phyloP scores from a whole-genome alignment of 2,113 vertebrate genomes.

The Misgurnus mizolepis region DNA sequence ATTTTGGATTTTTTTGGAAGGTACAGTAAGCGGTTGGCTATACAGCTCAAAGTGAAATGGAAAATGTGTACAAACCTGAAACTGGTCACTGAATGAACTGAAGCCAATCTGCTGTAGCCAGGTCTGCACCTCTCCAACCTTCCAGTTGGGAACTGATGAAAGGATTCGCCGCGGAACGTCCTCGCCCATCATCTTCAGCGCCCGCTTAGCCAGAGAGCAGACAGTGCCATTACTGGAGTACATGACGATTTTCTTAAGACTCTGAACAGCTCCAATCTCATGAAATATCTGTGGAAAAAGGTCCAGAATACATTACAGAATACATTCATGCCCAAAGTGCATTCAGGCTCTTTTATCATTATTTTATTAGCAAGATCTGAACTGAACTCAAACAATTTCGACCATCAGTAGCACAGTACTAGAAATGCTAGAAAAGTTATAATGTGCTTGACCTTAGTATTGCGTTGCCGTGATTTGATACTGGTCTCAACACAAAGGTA shows the following conservation, averaged over 20 bases:
- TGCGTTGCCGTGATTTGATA: conserved; percentile 91
- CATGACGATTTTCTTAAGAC: conserved; percentile 91
- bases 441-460: conserved; percentile 84
- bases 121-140: conserved; percentile 86
- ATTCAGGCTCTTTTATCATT: too few relatives aligned
- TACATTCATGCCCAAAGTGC: too few relatives aligned
- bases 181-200: conserved; percentile 85
- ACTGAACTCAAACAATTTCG: too few relatives aligned
- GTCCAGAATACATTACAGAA: neutral
- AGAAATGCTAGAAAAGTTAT: too few relatives aligned
- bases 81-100: conserved; percentile 79
- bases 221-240: conserved; percentile 89
- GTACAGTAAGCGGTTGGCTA: too few relatives aligned
- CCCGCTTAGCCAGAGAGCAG: conserved; percentile 85
- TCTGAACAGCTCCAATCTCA: conserved; percentile 92
- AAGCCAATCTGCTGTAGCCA: conserved; percentile 98
- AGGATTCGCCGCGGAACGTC: conserved; percentile 86
- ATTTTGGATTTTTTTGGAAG: too few relatives aligned
- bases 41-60: neutral
- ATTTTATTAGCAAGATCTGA: neutral
- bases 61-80: conserved; percentile 77
- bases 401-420: too few relatives aligned
- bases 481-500: conserved; percentile 90
- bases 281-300: conserved; percentile 84
- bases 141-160: conserved; percentile 93